Evolutionary conservation across 1,140 invertebrate genomes (phyloP), one percentile per base, ranked within the genome.

Genomic region (Pseudoatta argentina): DNA sequence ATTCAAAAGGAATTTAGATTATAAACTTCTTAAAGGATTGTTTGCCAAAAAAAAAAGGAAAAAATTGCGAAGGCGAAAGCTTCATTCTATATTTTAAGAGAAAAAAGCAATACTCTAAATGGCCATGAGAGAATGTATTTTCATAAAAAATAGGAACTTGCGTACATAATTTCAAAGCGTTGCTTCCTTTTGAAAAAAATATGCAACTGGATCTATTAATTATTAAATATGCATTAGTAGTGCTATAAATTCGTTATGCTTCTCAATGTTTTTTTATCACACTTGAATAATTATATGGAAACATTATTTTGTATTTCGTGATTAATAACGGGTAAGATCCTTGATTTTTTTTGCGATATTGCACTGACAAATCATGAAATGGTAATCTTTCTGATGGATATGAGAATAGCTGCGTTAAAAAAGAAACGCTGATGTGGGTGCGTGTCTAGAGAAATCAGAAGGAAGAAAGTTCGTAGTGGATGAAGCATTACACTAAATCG

Each of bases 221-320:
- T 79, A 66, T 66, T 79, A 79, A 79, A 79, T 67, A 67, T 79
- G 48, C 77, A 79, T 67, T 67, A 66, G 27, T 21, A 5, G 73
- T 55, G 21, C 16, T 7, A 48, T 64, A 18, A 78, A 78, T 51
- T 79, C 27, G n/a, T 30, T 14, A 7, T 39, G 34, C 39, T 67
- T 67, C 6, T 66, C 61, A 10, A 44, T n/a, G 10, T 67, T 67
- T 27, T 27, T 14, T 75, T 12, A 67, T 57, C 24, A 34, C 10
- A n/a, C 16, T 27, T 48, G 24, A 63, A 55, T 21, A 79, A 67
- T 79, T 67, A 53, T 61, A 16, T 14, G 0, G 55, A 39, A 39
- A 39, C 21, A 21, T 79, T 66, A 55, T 55, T 78, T 64, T 10
- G 2, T 12, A 21, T 48, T 63, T 51, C 12, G 4, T 16, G 14